Percentiles rank a stretch among this genome's conserved stretches.
phyloP scores from a whole-genome alignment of 2,797 vertebrate species.

The Hippopotamyrus pictus region DNA sequence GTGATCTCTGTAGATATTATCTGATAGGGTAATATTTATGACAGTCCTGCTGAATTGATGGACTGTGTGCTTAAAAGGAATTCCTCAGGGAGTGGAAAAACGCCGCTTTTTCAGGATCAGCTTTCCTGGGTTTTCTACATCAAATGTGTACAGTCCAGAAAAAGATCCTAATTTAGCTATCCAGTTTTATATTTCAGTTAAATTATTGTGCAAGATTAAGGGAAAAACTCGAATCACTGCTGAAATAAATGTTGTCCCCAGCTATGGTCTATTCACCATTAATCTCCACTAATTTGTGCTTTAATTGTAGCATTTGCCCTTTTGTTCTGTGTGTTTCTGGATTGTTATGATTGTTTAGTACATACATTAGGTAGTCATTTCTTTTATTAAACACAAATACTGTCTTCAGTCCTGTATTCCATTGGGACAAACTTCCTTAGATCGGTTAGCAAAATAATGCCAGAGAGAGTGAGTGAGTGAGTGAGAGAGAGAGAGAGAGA shows the following conservation, averaged over 20 bases:
- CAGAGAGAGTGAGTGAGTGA: constrained; percentile 17
- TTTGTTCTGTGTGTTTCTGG: constrained; percentile 32
- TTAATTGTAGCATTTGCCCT: background rate
- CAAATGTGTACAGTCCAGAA: background rate
- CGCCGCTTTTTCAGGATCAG: constrained; percentile 17
- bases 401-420: background rate
- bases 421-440: background rate
- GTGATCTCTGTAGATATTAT: constrained; percentile 28
- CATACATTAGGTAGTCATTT: background rate
- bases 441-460: constrained; percentile 29
- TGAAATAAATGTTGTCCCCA: background rate
- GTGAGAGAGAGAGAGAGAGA: constrained; percentile 7
- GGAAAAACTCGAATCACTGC: background rate
- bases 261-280: constrained; percentile 24
- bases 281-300: constrained; percentile 24
- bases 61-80: constrained; percentile 32
- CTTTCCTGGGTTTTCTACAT: background rate
- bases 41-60: constrained; percentile 21
- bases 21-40: constrained; percentile 28
- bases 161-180: background rate
- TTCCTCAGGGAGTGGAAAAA: constrained; percentile 33
- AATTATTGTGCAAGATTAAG: background rate
- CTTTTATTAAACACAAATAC: background rate
- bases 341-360: constrained; percentile 16
- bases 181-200: background rate